A percentile compares a stretch with the other conserved stretches of the same genome.
These are phyloP conservation scores for Archilochus colubris DNA, from an alignment of 2,113 vertebrate species.

Conservation along the genomic window DNA sequence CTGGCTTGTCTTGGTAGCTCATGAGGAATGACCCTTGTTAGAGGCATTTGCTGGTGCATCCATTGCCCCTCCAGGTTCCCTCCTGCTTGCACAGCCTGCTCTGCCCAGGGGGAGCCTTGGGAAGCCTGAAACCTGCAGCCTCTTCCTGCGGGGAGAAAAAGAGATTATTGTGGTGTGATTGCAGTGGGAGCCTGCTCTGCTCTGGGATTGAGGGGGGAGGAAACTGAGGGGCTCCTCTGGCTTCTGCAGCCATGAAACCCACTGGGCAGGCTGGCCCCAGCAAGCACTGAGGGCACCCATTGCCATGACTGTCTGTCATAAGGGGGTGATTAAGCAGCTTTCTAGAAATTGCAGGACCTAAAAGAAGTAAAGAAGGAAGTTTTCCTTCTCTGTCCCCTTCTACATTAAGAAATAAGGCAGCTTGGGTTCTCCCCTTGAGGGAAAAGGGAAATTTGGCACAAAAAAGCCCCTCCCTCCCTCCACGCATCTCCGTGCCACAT, in stretches of 20 bases:
- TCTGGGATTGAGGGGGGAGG: fast-evolving
- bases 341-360: slow-evolving; percentile 38
- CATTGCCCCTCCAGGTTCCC: neutral
- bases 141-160: neutral
- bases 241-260: neutral
- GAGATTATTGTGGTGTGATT: neutral
- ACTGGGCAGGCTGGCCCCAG: neutral
- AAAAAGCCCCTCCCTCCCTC: slow-evolving; percentile 55
- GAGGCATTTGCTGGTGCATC: neutral
- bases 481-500: neutral
- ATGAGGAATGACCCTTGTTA: fast-evolving
- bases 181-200: neutral
- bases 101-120: neutral
- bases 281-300: neutral
- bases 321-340: slow-evolving; percentile 59
- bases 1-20: neutral
- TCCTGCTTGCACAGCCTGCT: neutral
- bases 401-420: slow-evolving; percentile 29
- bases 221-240: neutral
- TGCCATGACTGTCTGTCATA: neutral
- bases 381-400: slow-evolving; percentile 37
- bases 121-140: neutral
- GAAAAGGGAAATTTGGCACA: slow-evolving; percentile 48
- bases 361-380: slow-evolving; percentile 30
- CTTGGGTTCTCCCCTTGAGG: slow-evolving; percentile 51